These are phyloP conservation scores for Passer domesticus DNA, from an alignment of 2,113 vertebrate genomes.

Conservation along the genomic window DNA sequence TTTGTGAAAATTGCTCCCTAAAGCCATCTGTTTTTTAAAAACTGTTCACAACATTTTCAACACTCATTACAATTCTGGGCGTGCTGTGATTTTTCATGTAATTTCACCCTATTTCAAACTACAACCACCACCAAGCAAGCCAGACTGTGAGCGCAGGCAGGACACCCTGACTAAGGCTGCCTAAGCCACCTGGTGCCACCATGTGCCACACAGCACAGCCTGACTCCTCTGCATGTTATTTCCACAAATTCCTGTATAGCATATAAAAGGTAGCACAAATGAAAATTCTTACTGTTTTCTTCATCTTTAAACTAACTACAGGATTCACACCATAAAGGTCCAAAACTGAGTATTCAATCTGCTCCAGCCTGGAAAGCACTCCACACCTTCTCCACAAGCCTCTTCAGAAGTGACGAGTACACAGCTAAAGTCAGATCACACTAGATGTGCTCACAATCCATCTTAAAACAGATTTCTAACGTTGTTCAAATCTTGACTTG, in stretches of 20 bases:
- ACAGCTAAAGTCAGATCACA: background rate
- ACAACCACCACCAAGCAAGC: background rate
- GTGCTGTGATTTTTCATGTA: background rate
- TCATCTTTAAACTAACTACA: background rate
- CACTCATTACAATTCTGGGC: background rate
- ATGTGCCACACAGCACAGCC: accelerated
- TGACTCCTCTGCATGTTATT: background rate
- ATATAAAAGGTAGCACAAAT: background rate
- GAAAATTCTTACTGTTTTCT: background rate
- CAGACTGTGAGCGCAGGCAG: background rate
- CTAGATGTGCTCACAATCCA: background rate
- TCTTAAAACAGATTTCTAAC: background rate
- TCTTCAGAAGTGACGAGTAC: background rate
- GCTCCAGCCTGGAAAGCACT: background rate
- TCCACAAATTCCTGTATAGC: background rate
- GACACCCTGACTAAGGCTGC: background rate
- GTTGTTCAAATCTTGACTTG: background rate
- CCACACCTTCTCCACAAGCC: background rate
- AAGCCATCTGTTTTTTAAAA: background rate
- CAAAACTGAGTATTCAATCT: background rate
- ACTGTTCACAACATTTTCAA: background rate
- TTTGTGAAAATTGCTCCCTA: background rate
- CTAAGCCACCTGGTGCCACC: background rate
- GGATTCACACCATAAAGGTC: background rate
- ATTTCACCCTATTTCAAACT: background rate